These are phyloP conservation scores for Varanus salvator DNA, from an alignment of 2,113 vertebrate genomes.

Conservation along the genomic window DNA sequence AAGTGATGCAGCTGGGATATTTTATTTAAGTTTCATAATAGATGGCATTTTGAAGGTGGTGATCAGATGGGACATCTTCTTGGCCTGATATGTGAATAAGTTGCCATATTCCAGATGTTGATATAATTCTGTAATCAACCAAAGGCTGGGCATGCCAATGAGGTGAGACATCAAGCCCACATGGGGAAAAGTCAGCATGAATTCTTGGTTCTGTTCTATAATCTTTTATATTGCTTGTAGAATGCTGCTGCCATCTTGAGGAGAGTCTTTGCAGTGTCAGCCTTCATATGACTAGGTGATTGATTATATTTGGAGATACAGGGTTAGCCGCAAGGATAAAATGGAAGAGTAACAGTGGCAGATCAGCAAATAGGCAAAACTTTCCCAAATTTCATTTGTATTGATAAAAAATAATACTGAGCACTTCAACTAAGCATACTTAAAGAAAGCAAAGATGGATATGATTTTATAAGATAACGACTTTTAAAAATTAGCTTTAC, in stretches of 20 bases:
- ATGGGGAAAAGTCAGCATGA: conserved; percentile 2
- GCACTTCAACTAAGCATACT: background rate
- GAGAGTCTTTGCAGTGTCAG: background rate
- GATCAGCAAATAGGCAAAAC: background rate
- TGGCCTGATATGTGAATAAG: conserved; percentile 17
- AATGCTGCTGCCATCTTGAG: conserved; percentile 37
- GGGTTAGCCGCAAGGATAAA: background rate
- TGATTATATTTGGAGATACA: conserved; percentile 25
- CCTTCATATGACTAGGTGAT: conserved; percentile 8
- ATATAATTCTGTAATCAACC: conserved; percentile 28
- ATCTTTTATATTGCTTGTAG: background rate
- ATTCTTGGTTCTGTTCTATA: background rate
- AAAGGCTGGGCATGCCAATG: conserved; percentile 31
- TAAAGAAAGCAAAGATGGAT: background rate
- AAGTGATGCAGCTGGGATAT: conserved; percentile 31
- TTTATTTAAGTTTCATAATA: conserved; percentile 16
- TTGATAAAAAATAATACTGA: background rate
- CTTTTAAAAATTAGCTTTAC: no score
- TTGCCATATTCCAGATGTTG: conserved; percentile 22
- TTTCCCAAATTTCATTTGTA: background rate
- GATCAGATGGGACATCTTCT: conserved; percentile 20
- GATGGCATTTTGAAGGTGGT: conserved; percentile 10
- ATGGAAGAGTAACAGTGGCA: background rate
- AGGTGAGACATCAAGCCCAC: background rate
- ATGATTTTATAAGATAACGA: background rate